Evolutionary conservation across 2,113 vertebrate genomes (phyloP), one percentile per base, ranked within the genome.

Genomic region (Plestiodon gilberti): DNA sequence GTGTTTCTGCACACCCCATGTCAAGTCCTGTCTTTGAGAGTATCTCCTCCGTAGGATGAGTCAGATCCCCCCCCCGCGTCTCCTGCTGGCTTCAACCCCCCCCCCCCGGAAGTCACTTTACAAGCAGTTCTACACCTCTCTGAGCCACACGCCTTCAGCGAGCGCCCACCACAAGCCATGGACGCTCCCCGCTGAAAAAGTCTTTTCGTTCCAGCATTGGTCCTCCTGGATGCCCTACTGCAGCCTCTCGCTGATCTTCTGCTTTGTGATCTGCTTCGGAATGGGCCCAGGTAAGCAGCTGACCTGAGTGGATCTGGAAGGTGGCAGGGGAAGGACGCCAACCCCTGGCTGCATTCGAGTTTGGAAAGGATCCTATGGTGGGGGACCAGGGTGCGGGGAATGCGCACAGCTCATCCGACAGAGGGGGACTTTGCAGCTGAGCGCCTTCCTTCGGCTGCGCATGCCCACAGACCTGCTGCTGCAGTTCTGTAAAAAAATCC

Each of bases 151-250:
- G 17, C 52, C 10, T 20, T 3, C 9, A 57, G 33, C 20, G 28
- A 5, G 33, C 33, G 33, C 35, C 69, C 69, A n/a, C 11, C 89
- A 59, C 43, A 86, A 86, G 43, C 8, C 43, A 48, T n/a, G n/a
- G 43, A 48, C n/a, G 43, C 43, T 48, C 43, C 43, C 43, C 43
- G 43, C 43, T 48, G 43, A 48, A 8, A 78, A 84, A 3, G 69
- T 77, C 48, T 6, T 83, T 71, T 82, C 80, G 25, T 11, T 59
- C 78, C 87, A 98, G 97, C 87, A 73, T 3, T 76, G 86, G 14
- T 90, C 97, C 71, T 94, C 90, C 59, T 98, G 97, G 97, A 96
- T 98, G 96, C 96, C 97, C 0, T 98, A 98, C 90, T 97, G 97
- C 95, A 98, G 97, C 94, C 96, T 97, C 88, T 91, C 73, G 43